Evolutionary conservation across 2,888 invertebrate species (phyloP), one percentile per base, ranked within the genome.

Genomic region (Phortica magna): DNA sequence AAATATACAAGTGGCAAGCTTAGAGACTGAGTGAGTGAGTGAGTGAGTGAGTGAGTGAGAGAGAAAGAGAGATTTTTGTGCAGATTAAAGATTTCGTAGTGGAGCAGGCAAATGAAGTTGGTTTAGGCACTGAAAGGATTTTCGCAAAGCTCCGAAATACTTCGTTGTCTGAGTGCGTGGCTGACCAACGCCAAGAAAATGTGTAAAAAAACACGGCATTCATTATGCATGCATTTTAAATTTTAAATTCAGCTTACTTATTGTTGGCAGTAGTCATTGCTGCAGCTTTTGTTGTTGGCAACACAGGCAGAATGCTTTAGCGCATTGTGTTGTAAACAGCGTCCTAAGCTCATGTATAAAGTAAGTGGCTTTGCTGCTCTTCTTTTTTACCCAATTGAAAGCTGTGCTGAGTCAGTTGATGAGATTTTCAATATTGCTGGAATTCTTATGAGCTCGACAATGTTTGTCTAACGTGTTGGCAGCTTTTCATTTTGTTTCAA

Each of bases 191-290:
- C 0, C n/a, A n/a, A n/a, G 55, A 55, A 7, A 7, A n/a, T n/a
- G n/a, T n/a, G n/a, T n/a, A n/a, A n/a, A 17, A 17, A 55, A 55
- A 17, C n/a, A 81, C 82, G 82, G 72, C 79, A 85, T 86, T 83
- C 77, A 85, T 86, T 87, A 87, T 87, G 83, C 83, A 86, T 86
- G 85, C 83, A 84, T 81, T 83, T 84, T 82, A 86, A 86, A 86
- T 86, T 86, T 84, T 84, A 83, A 85, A 86, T 87, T 85, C 39
- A 12, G 53, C 12, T 71, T 19, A 14, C 17, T n/a, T 7, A 12
- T 39, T 65, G 65, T 41, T 12, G 9, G 65, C 12, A 43, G 17
- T 19, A 43, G 67, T 41, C 42, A 1, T 42, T 70, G 53, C 48
- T 48, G 68, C 43, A 10, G 68, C 19, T 70, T 48, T 17, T 48